Percentiles rank a stretch among this genome's conserved stretches.
Conservation (phyloP, 2,113 vertebrate genomes). For the Mungos mungo region DNA sequence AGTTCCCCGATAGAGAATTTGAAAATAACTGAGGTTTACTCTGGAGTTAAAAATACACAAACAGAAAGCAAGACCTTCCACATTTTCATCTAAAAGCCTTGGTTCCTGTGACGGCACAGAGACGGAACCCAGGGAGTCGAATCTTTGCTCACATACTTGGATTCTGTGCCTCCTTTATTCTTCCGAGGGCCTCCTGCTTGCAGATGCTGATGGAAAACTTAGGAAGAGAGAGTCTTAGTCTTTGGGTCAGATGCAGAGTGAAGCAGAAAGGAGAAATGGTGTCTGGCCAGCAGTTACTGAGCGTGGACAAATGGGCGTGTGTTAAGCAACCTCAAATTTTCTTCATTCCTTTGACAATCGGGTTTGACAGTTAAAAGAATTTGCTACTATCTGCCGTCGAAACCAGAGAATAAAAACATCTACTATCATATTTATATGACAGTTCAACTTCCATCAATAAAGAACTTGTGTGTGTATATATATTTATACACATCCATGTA, state of each 20-base stretch:
- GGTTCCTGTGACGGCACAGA: background rate
- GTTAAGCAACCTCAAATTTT: background rate
- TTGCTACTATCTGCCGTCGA: background rate
- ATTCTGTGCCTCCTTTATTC: background rate
- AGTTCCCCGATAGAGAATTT: background rate
- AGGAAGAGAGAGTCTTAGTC: background rate
- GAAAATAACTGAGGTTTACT: background rate
- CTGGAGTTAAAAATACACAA: background rate
- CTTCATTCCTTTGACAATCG: background rate
- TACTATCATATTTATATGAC: background rate
- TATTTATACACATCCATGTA: accelerated
- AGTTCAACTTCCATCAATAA: background rate
- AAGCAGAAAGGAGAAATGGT: background rate
- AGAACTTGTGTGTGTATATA: background rate
- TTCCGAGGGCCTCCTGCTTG: background rate
- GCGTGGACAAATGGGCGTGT: background rate
- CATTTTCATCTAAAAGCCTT: background rate
- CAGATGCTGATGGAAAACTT: background rate
- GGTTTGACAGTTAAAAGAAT: background rate
- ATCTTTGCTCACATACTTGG: accelerated
- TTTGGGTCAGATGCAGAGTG: background rate
- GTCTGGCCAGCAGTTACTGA: background rate
- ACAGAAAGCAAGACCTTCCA: background rate
- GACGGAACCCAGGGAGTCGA: background rate
- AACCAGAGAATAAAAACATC: background rate